Base-by-base conservation (phyloP, 35 echinoderm and acorn worm species). In the Apostichopus japonicus region DNA sequence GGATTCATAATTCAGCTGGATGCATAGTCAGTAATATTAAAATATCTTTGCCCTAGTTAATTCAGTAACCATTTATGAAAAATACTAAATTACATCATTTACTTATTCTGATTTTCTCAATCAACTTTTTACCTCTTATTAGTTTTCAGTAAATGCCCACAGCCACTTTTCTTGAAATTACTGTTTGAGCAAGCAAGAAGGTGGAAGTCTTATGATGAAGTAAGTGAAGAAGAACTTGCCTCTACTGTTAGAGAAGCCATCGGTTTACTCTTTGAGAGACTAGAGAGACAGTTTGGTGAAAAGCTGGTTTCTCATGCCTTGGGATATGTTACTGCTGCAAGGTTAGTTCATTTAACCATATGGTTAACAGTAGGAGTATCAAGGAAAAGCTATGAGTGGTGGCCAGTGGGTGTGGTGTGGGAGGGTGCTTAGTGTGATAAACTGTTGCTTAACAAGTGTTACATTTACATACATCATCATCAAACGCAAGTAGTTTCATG, bases 101-200 rank as follows among this genome's bases (percentile, higher is more conserved):
- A 3, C 16, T 8, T 65, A 10, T 65, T 67, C 63, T 67, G 11
- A 15, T 67, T 10, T 10, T 65, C 16, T 65, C 16, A 13, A 13
- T 65, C 62, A 13, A 13, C 5, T 67, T 67, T 67, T 19, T 67
- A 15, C 63, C 11, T 80, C 6, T 33, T 33, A 17, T 5, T 87
- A 98, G 97, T 93, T 11, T 98, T 98, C 58, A 75, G 59, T 56
- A 86, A 96, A 57, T 99, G 97, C 58, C 95, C 93, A 5, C 97
- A 99, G 92, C 97, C 97, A 75, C 88, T 99, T 4, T 99, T 99
- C 92, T 84, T 99, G 55, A 99, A 96, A 92, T 90, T 99, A 16
- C 91, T 93, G 3, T 99, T 99, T 93, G 97, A 99, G 22, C 84
- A 96, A 90, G 97, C 97, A n/a, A 83, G 95, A 65, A 79, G 95